phyloP scores from a whole-genome alignment of 1,140 invertebrate genomes.

The Anagrus nilaparvatae region DNA sequence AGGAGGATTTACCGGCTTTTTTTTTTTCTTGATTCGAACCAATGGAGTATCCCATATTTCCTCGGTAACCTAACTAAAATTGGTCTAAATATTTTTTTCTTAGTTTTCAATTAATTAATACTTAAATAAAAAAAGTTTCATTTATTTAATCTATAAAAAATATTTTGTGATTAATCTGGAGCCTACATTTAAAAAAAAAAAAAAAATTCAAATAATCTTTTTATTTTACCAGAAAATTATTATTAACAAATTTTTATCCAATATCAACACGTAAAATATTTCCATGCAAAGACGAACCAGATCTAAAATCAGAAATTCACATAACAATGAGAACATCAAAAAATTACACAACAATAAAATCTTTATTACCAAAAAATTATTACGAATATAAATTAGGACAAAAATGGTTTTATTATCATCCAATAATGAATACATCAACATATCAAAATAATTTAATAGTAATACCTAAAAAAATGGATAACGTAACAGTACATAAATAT shows the following conservation, averaged over 20 bases:
- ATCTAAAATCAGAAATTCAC: conserved; percentile 71
- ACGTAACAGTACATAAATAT: not conserved
- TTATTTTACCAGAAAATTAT: too few species aligned
- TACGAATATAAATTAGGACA: conserved; percentile 12
- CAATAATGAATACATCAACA: conserved; percentile 38
- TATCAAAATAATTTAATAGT: conserved; percentile 21
- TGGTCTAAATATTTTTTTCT: too few species aligned
- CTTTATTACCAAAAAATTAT: conserved; percentile 5
- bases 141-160: too few species aligned
- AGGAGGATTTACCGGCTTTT: too few species aligned
- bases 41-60: too few species aligned
- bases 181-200: too few species aligned
- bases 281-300: conserved; percentile 89
- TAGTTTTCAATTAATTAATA: too few species aligned
- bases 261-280: conserved; percentile 76
- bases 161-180: too few species aligned
- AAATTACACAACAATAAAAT: conserved; percentile 46
- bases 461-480: conserved; percentile 7
- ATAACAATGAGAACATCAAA: conserved; percentile 62
- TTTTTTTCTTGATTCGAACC: too few species aligned
- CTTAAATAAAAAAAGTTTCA: too few species aligned
- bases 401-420: conserved; percentile 69
- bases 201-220: not conserved
- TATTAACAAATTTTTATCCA: conserved; percentile 69
- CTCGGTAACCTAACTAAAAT: too few species aligned